Base-by-base conservation (phyloP, 1,140 invertebrate species). In the Ceratosolen solmsi region DNA sequence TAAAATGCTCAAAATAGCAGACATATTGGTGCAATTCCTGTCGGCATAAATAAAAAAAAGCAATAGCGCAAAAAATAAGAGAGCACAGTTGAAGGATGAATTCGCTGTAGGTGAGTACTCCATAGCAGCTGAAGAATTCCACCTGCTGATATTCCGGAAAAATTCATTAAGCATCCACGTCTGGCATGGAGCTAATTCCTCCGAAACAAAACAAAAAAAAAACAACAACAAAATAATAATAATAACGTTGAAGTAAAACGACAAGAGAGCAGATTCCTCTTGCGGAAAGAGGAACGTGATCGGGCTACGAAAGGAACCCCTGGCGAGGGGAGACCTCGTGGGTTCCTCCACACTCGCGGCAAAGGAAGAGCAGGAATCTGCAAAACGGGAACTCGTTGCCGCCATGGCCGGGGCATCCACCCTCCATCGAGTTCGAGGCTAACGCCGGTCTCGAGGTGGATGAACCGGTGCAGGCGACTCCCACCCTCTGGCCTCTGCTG, bases 361-460 rank as follows among this genome's bases (percentile, higher is more conserved):
- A 4, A 51, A 51, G 38, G 70, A 51, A 46, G 41, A 49, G 46
- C 41, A 27, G 20, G 49, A 60, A 75, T 58, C 51, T 60, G 68
- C 68, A 79, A 73, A 63, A 51, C 54, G 79, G 71, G 38, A 73
- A 54, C 68, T 58, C 68, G 56, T 3, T 20, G 49, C 41, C 41
- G 70, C 71, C n/a, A n/a, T n/a, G 46, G 56, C 74, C 56, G 51
- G 56, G 74, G 58, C 74, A 76, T 76, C 74, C 74, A 63, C 74
- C 56, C 74, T 60, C 58, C 17, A 15, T 1, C 51, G 82, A 65
- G 46, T 71, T 71, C 46, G 82, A 73, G 63, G 79, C 58, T 49
- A n/a, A n/a, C n/a, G n/a, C n/a, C n/a, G n/a, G 41, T 68, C 30
- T 75, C 84, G 86, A 87, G 88, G 88, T 87, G 87, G 87, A 88